Evolutionary conservation across 1,140 invertebrate genomes (phyloP), one percentile per base, ranked within the genome.

Genomic region (Aphelenchoides besseyi): DNA sequence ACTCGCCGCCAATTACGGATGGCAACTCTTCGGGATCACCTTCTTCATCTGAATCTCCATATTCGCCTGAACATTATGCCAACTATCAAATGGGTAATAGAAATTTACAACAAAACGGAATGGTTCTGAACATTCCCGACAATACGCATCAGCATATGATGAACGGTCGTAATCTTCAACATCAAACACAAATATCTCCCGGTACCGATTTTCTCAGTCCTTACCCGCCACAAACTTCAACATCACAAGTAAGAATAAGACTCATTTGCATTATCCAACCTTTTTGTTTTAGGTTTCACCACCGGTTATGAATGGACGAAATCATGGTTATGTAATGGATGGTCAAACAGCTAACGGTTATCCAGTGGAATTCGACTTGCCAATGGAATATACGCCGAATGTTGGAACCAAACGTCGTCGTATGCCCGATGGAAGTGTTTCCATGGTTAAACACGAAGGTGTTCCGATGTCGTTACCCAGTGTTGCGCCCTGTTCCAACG

Each of bases 1-100:
- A 78, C 52, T 61, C 41, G 55, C 77, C 77, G 28, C 77, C 77
- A 33, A 76, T 79, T 23, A 79, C 77, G 8, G 77, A 79, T 68
- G 72, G 70, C n/a, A 74, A 48, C 1, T 48, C 33, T 16, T 54
- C 18, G 9, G 69, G 18, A 9, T 54, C 59, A 23, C 62, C 71
- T 16, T 72, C 69, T 9, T 71, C 68, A 12, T 79, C 77, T n/a
- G 77, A 76, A 26, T 57, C 77, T 8, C 77, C 77, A n/a, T 79
- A 79, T 37, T 79, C 77, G 1, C 77, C 77, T 26, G 77, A 79
- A 23, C 74, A 76, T 48, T 76, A 76, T 57, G 29, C 69, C 18
- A 54, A 68, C 8, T 69, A 69, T 29, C 28, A 29, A 29, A 67
- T 30, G 64, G 41, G 55, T 23, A 59, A 59, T 33, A 16, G 36